Percentiles rank a stretch among this genome's conserved stretches.
Evolutionary conservation across 2,797 vertebrate genomes (phyloP).

Genomic region (Poecilia velifera): DNA sequence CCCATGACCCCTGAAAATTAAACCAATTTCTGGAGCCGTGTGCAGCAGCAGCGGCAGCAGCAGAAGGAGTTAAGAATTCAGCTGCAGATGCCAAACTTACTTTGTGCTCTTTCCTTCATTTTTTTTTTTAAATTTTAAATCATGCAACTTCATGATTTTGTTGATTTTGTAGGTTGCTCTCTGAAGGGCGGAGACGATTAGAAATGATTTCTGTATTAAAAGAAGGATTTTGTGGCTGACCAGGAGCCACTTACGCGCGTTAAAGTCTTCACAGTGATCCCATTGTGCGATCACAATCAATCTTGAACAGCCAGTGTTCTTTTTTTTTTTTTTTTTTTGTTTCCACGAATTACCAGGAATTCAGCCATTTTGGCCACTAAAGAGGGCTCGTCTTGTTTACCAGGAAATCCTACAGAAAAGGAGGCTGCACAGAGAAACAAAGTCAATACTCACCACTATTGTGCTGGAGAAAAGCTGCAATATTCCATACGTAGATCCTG

Average conservation of each 20-base stretch:
- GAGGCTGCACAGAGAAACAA: conserved; percentile 11
- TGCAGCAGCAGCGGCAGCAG: neutral
- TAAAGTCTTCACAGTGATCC: conserved; percentile 18
- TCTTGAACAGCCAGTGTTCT: conserved; percentile 45
- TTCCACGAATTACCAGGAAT: conserved; percentile 60
- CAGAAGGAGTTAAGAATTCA: conserved; percentile 31
- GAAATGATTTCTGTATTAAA: conserved; percentile 7
- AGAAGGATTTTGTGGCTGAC: neutral
- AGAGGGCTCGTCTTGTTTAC: conserved; percentile 30
- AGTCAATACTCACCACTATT: conserved; percentile 88
- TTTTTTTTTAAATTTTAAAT: neutral
- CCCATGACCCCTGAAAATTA: conserved; percentile 76
- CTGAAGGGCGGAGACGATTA: neutral
- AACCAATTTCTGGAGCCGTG: conserved; percentile 62
- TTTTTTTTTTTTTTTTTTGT: conserved; percentile 57
- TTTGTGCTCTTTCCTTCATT: neutral
- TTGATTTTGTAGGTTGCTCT: neutral
- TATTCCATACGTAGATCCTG: conserved; percentile 94
- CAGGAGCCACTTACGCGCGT: conserved; percentile 7
- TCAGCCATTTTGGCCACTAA: conserved; percentile 32
- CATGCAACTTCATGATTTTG: neutral
- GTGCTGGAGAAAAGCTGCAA: conserved; percentile 96
- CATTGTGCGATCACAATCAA: conserved; percentile 37
- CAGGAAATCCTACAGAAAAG: conserved; percentile 13
- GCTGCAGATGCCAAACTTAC: conserved; percentile 23